Evolutionary conservation across 2,888 invertebrate species (phyloP), one percentile per base, ranked within the genome.

Genomic region (Drosophila paracracens): DNA sequence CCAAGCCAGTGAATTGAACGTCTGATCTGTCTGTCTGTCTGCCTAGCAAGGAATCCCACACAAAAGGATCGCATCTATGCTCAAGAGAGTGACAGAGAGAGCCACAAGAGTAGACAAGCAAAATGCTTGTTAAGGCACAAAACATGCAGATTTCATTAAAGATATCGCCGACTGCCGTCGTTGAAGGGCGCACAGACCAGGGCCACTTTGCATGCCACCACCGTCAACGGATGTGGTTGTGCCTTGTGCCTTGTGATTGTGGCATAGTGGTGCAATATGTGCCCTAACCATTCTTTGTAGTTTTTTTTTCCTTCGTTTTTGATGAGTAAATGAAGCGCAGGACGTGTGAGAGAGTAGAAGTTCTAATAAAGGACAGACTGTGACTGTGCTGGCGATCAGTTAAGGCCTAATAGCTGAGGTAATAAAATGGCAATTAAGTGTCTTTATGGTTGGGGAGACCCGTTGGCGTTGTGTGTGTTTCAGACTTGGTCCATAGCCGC

Each of bases 121-220:
- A 90, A 90, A 91, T 88, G 91, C 91, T 91, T 92, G 91, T 91
- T 91, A 91, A 91, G 82, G 91, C 89, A 82, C 88, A 90, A 82
- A 92, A 91, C 92, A 91, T 92, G 91, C 87, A 90, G 92, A 91
- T 91, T 91, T 91, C 90, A 91, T 92, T 91, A 92, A 88, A 91
- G 91, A 91, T 92, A 91, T 84, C 70, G 84, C 71, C 31, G 33
- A 51, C 71, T 63, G 85, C 63, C 64, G 56, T 53, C 68, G 76
- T 59, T 79, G 76, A 89, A 85, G 83, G 88, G 83, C 74, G 46
- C 69, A 80, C 72, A 60, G 52, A 64, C 50, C 50, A 35, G 54
- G 43, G 70, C 62, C 88, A 83, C 86, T 89, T 84, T 89, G 85
- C 88, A 89, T 84, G 76, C 73, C 53, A 51, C 61, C 43, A 31